These are phyloP conservation scores for Hephaestus fuliginosus DNA, from an alignment of 2,797 vertebrate genomes.

Conservation along the genomic window DNA sequence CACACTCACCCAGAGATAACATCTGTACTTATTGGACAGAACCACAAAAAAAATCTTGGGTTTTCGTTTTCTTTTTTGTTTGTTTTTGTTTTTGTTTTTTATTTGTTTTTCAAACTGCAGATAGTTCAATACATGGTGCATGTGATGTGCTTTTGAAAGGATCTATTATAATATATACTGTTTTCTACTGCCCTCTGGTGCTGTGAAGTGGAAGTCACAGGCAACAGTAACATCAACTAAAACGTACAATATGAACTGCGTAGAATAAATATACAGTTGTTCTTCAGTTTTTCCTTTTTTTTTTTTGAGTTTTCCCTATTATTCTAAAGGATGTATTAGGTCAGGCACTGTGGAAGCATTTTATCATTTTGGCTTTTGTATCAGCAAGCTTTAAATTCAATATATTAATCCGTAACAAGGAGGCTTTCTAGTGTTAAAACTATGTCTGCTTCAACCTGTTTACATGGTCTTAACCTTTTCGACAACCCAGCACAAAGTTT, in stretches of 20 bases:
- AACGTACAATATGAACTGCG: background rate
- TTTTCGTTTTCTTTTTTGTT: too few species aligned
- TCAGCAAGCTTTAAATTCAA: background rate
- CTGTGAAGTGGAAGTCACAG: background rate
- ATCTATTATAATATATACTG: background rate
- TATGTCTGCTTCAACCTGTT: too few species aligned
- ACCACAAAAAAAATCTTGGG: background rate
- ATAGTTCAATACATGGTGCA: background rate
- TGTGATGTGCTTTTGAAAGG: background rate
- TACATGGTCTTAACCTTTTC: background rate
- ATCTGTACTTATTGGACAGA: background rate
- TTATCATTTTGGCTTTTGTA: background rate
- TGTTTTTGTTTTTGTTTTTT: background rate
- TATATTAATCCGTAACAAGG: background rate
- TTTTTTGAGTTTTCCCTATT: background rate
- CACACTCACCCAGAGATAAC: background rate
- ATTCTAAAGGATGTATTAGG: background rate
- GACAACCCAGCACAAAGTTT: background rate
- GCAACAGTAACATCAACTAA: background rate
- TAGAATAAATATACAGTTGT: background rate
- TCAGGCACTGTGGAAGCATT: background rate
- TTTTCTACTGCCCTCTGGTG: slow-evolving; percentile 56
- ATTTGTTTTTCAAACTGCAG: background rate
- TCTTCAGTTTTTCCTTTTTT: too few species aligned
- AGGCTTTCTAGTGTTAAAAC: background rate